These are phyloP conservation scores for Melipona beecheii DNA, from an alignment of 2,888 invertebrate genomes.

Conservation along the genomic window DNA sequence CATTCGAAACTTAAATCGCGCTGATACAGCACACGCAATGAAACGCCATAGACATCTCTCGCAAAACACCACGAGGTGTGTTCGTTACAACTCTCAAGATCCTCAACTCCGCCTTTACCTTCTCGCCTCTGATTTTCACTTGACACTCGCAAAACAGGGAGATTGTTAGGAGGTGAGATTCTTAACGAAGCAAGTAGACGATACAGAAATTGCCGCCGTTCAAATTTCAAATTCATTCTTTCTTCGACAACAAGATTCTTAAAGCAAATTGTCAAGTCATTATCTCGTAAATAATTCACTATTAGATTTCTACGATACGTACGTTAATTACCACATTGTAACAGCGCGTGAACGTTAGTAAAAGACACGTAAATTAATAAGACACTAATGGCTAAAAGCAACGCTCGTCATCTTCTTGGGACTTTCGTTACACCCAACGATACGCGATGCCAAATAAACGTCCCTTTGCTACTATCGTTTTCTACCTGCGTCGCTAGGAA, in stretches of 20 bases:
- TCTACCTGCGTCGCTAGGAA: not conserved
- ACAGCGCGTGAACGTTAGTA: not conserved
- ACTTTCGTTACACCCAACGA: too few relatives aligned
- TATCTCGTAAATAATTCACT: not conserved
- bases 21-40: not conserved
- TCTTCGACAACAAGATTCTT: not conserved
- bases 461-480: not conserved
- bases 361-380: not conserved
- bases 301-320: not conserved
- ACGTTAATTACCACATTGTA: too few relatives aligned
- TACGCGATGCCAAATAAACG: not conserved
- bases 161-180: not conserved
- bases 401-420: not conserved
- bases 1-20: not conserved
- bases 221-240: constrained; percentile 11
- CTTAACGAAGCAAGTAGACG: not conserved
- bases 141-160: constrained; percentile 19
- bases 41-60: not conserved
- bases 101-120: not conserved
- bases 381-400: not conserved
- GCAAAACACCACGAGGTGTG: not conserved
- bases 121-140: constrained; percentile 16
- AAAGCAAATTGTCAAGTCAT: not conserved
- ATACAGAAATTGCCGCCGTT: not conserved
- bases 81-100: not conserved